Conservation (phyloP, 2,113 vertebrate species). For the Indri indri region DNA sequence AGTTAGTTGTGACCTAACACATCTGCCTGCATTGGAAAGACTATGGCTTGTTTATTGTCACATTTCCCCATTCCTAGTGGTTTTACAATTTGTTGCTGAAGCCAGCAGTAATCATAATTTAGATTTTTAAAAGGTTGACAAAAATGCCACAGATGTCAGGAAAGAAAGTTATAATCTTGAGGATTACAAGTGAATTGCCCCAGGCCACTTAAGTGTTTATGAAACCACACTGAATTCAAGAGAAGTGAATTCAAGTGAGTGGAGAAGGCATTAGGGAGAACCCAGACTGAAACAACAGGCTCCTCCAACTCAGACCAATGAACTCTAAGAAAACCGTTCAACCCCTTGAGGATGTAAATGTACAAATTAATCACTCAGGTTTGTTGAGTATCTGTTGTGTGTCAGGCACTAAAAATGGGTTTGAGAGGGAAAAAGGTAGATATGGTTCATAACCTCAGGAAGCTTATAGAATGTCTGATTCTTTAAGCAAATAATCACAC, state of each 20-base stretch:
- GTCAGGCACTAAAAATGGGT: neutral
- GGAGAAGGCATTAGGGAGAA: neutral
- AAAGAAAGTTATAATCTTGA: neutral
- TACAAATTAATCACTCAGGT: neutral
- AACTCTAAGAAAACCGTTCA: neutral
- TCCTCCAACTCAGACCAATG: neutral
- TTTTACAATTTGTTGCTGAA: neutral
- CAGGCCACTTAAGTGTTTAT: neutral
- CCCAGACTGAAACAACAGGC: neutral
- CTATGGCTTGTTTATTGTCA: neutral
- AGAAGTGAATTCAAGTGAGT: neutral
- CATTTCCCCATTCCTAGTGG: neutral
- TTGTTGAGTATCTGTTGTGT: neutral
- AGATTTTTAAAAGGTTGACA: neutral
- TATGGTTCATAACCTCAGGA: neutral
- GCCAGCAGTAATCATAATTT: neutral
- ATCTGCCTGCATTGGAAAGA: neutral
- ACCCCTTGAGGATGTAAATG: neutral
- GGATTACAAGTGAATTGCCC: neutral
- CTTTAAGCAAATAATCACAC: neutral
- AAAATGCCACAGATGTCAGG: neutral
- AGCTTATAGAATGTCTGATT: neutral
- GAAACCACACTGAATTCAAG: conserved; percentile 9
- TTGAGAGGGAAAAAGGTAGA: neutral
- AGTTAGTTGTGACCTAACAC: neutral